Evolutionary conservation across 2,888 invertebrate genomes (phyloP), one percentile per base, ranked within the genome.

Genomic region (Orchestes rusci): DNA sequence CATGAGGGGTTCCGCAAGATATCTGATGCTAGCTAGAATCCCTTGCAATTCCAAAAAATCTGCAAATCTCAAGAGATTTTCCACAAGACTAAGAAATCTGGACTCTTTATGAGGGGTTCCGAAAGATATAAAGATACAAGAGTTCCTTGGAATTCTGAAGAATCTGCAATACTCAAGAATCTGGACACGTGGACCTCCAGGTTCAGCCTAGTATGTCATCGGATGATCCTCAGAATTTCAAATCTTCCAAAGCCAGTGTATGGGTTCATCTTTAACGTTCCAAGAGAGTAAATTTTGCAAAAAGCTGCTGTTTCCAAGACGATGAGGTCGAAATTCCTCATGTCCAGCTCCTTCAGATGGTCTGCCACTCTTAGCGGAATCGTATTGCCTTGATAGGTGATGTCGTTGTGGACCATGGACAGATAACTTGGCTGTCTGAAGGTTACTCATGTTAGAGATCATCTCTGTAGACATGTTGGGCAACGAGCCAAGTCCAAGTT

Each of bases 361-460:
- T 84, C 81, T 4, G 83, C 86, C 30, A 83, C 79, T 51, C 85
- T 86, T 47, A 84, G 75, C 39, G 91, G 76, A 58, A 85, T 88
- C 16, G 84, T 86, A 61, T 91, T 90, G 59, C 81, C 82, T 23
- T 92, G 69, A 17, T 80, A 76, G 2, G 80, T 79, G 43, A 93
- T 87, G 0, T 88, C 86, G 68, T 92, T 93, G 2, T 80, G 80
- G 2, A 84, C 83, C 38, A 92, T 68, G 37, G 83, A 83, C 15
- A 92, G 70, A 60, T 80, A 79, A 38, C 85, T 76, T n/a, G 86
- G 69, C 50, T 84, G 80, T 69, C 54, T 84, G 75, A 16, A 92
- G 71, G 29, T 81, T 77, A 3, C 82, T 82, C 59, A 91, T 73
- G 63, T 91, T 90, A 2, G 79, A 76, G 1, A 88, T 82, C 56